These are phyloP conservation scores for Drosophila kambysellisi DNA, from an alignment of 2,888 invertebrate species.

Conservation along the genomic window DNA sequence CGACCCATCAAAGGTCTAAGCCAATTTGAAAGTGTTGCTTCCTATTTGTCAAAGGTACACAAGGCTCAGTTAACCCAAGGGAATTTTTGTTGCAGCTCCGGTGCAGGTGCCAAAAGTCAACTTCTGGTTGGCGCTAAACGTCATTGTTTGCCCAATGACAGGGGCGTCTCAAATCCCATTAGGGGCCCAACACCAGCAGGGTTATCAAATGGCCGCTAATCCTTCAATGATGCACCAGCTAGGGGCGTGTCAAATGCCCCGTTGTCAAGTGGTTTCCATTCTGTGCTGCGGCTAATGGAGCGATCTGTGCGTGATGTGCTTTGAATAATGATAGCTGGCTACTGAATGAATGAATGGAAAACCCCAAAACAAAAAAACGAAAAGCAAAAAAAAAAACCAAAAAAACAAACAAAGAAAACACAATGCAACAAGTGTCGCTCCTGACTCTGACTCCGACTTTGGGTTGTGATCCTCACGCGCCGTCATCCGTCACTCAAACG, in stretches of 20 bases:
- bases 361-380: slow-evolving; percentile 18
- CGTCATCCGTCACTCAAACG: slow-evolving; percentile 66
- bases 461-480: slow-evolving; percentile 68
- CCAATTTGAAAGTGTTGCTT: slow-evolving; percentile 12
- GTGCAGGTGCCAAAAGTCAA: slow-evolving; percentile 48
- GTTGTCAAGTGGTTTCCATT: slow-evolving; percentile 33
- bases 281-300: slow-evolving; percentile 41
- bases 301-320: slow-evolving; percentile 40
- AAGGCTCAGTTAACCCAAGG: slow-evolving; percentile 32
- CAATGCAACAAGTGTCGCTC: slow-evolving; percentile 56
- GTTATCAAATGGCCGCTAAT: slow-evolving; percentile 67
- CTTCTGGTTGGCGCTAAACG: slow-evolving; percentile 9
- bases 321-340: slow-evolving; percentile 63
- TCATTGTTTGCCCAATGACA: slow-evolving; percentile 41
- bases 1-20: neutral
- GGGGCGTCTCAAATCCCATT: slow-evolving; percentile 32
- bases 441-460: slow-evolving; percentile 19
- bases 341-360: slow-evolving; percentile 21
- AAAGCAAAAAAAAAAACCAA: slow-evolving; percentile 9
- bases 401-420: slow-evolving; percentile 14
- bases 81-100: slow-evolving; percentile 34
- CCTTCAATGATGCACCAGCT: slow-evolving; percentile 57
- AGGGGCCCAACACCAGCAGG: slow-evolving; percentile 17
- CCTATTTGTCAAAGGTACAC: slow-evolving; percentile 33
- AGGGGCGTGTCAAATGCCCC: slow-evolving; percentile 41